A percentile compares a stretch with the other conserved stretches of the same genome.
phyloP scores from a whole-genome alignment of 2,888 invertebrate genomes.

The Xestoiulus laeticollis region DNA sequence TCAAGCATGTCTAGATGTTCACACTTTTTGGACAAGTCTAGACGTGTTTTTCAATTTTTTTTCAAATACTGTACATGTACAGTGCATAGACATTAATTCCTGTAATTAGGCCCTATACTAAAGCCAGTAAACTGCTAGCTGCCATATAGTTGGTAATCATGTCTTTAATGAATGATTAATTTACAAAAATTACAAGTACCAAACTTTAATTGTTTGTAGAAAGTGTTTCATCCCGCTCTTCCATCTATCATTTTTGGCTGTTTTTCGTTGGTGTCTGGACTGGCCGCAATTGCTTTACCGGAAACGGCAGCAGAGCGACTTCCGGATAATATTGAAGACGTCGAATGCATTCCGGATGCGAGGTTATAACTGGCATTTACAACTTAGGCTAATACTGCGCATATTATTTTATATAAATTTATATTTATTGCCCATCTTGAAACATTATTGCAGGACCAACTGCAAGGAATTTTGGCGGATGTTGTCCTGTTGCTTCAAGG shows the following conservation, averaged over 20 bases:
- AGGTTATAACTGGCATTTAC: not conserved
- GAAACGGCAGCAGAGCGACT: constrained; percentile 80
- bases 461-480: not conserved
- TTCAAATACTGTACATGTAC: too few relatives aligned
- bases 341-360: constrained; percentile 32
- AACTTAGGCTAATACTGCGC: not conserved
- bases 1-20: too few relatives aligned
- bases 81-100: too few relatives aligned
- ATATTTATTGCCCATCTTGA: not conserved
- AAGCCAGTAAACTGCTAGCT: too few relatives aligned
- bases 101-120: too few relatives aligned
- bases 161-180: not conserved
- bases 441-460: not conserved
- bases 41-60: too few relatives aligned
- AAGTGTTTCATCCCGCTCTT: constrained; percentile 57
- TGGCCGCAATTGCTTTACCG: constrained; percentile 75
- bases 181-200: not conserved
- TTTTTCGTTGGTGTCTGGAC: constrained; percentile 74
- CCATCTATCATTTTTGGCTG: constrained; percentile 79
- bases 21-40: too few relatives aligned
- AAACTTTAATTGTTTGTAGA: not conserved
- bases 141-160: not conserved
- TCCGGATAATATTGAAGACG: constrained; percentile 70
- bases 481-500: not conserved
- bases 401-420: not conserved